These are phyloP conservation scores for Aegotheles bennettii DNA, from an alignment of 2,113 vertebrate genomes.

Conservation along the genomic window DNA sequence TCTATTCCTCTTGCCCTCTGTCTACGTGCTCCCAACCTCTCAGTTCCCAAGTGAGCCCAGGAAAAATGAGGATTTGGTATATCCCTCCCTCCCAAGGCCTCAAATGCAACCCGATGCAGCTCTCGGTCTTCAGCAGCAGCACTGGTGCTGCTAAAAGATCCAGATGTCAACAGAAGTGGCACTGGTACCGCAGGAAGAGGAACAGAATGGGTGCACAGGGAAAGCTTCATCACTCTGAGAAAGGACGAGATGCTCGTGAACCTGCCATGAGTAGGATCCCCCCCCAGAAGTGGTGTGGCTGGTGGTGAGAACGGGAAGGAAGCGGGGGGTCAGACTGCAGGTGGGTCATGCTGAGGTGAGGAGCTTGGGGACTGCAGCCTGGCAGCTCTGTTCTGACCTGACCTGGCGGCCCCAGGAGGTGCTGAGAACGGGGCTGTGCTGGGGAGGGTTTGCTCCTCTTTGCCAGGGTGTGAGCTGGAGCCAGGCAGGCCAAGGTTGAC, in stretches of 20 bases:
- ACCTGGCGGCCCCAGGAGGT: not conserved
- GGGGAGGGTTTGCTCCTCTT: not conserved
- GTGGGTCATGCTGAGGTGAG: not conserved
- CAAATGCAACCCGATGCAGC: slow-evolving; percentile 5
- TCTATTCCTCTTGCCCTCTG: not conserved
- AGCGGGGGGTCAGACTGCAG: not conserved
- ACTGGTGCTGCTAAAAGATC: slow-evolving; percentile 13
- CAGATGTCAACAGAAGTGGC: not conserved
- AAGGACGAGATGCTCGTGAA: not conserved
- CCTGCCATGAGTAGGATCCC: not conserved
- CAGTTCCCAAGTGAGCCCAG: not conserved
- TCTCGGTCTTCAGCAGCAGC: slow-evolving; percentile 29
- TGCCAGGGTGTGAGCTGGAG: not conserved
- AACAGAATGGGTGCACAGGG: not conserved
- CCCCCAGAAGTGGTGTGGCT: not conserved
- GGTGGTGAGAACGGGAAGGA: not conserved
- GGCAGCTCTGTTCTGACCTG: rapidly evolving
- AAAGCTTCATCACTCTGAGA: not conserved
- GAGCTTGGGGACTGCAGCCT: not conserved
- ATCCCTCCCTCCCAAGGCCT: slow-evolving; percentile 2
- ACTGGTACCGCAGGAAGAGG: not conserved
- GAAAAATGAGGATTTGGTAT: not conserved
- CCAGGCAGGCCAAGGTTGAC: not conserved
- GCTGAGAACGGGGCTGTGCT: rapidly evolving
- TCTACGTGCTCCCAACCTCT: not conserved